Evolutionary conservation across 2,888 invertebrate species (phyloP).

Genomic region (Drosophila longiperda): DNA sequence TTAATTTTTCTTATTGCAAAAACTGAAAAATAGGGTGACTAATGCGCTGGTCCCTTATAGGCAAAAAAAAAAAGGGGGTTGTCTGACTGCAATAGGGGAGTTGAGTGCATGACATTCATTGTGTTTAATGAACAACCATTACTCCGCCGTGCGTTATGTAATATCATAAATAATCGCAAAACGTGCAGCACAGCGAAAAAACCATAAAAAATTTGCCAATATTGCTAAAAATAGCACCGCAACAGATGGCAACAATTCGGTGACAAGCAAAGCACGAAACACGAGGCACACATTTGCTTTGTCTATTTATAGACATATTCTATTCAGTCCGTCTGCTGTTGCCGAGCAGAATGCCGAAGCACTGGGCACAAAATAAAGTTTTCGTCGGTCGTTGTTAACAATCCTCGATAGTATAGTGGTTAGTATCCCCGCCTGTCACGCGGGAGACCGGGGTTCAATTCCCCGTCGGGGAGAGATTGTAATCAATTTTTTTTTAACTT

Average conservation of each 20-base stretch:
- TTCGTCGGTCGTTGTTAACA: conserved; percentile 14
- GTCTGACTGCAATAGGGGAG: conserved; percentile 38
- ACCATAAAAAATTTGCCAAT: conserved; percentile 81
- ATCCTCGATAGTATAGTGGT: conserved; percentile 84
- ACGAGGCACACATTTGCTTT: conserved; percentile 31
- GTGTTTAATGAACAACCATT: conserved; percentile 81
- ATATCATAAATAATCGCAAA: conserved; percentile 77
- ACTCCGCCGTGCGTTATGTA: conserved; percentile 66
- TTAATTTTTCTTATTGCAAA: conserved; percentile 63
- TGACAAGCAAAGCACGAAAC: conserved; percentile 10
- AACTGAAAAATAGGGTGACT: conserved; percentile 67
- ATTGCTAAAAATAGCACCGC: conserved; percentile 71
- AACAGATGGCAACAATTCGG: conserved; percentile 78
- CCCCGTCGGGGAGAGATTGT: conserved; percentile 82
- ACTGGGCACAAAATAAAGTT: conserved; percentile 37
- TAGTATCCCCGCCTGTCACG: conserved; percentile 84
- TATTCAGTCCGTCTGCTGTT: background rate
- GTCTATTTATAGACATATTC: conserved; percentile 30
- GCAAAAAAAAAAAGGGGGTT: conserved; percentile 53
- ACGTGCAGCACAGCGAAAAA: conserved; percentile 66
- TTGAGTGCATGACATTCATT: conserved; percentile 76
- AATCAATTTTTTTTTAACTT: conserved; percentile 4
- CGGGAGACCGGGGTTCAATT: conserved; percentile 84
- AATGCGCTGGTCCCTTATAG: conserved; percentile 31
- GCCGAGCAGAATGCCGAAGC: background rate